These are phyloP conservation scores for Syrista parreyssii DNA, from an alignment of 2,888 invertebrate species.

Conservation along the genomic window DNA sequence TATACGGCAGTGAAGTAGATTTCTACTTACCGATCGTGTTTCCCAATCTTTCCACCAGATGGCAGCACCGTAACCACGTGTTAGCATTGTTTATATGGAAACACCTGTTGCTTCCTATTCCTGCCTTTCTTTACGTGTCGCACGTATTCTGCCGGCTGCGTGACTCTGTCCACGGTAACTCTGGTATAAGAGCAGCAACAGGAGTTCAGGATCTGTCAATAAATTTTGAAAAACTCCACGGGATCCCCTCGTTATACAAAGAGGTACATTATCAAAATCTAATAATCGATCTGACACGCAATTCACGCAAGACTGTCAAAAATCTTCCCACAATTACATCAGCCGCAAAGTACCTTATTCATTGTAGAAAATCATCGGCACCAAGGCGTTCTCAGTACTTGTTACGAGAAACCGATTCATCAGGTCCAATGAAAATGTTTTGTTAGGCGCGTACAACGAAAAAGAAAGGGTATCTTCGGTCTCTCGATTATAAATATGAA, in stretches of 20 bases:
- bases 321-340: background rate
- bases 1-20: slow-evolving; percentile 2
- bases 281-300: background rate
- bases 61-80: slow-evolving; percentile 36
- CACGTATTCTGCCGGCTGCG: slow-evolving; percentile 22
- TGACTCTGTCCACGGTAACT: background rate
- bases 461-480: background rate
- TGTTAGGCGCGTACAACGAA: background rate
- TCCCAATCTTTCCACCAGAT: slow-evolving; percentile 28
- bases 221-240: background rate
- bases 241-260: background rate
- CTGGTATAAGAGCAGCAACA: background rate
- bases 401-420: background rate
- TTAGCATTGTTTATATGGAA: slow-evolving; percentile 9
- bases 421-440: background rate
- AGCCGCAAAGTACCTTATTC: background rate
- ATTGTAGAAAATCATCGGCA: background rate
- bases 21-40: slow-evolving; percentile 14
- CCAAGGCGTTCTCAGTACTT: background rate
- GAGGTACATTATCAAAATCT: background rate
- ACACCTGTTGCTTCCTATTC: slow-evolving; percentile 34
- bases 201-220: background rate
- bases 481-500: background rate
- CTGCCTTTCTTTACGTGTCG: slow-evolving; percentile 28
- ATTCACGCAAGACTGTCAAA: background rate